Evolutionary conservation across 2,797 vertebrate species (phyloP), one percentile per base, ranked within the genome.

Genomic region (Iguana delicatissima): DNA sequence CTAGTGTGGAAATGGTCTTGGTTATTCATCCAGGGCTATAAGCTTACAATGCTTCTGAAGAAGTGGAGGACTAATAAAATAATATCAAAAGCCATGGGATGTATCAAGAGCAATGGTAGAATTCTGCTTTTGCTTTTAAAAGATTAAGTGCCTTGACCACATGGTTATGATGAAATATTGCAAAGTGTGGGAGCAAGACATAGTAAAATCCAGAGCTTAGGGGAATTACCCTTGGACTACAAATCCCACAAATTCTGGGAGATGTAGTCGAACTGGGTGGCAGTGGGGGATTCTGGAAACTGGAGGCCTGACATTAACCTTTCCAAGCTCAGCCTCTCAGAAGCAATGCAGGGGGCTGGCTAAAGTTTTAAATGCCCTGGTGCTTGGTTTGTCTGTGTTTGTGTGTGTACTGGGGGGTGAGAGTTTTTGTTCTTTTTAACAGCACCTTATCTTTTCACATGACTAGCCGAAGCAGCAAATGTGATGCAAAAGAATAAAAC

Each of bases 361-460:
- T 84, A 57, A 38, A 38, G 8, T 77, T 77, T 69, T 4, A 6
- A 20, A 24, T 6, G 8, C 3, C n/a, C 6, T 22, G 76, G 18
- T 16, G 3, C 16, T 50, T 38, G 8, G 26, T 26, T 22, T 9
- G 5, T 52, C 1, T 4, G 74, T 59, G 29, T 79, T 24, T 5
- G 6, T n/a, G 22, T 32, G 12, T 12, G 85, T 4, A 0, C 0
- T 67, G 4, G 26, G 3, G 26, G 4, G 52, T 6, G 4, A 0
- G 26, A 5, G 26, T 42, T 6, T 20, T 18, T 18, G 20, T 59
- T 16, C 57, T 59, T 18, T 59, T 59, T 16, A 59, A 20, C 20
- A 59, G 16, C 16, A 9, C 57, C 3, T 59, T 59, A 62, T 29
- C 79, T 24, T 35, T 81, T 16, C 50, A 35, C 32, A 7, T 1